Base-by-base conservation (phyloP, 2,113 vertebrate species). In the Prinia subflava region DNA sequence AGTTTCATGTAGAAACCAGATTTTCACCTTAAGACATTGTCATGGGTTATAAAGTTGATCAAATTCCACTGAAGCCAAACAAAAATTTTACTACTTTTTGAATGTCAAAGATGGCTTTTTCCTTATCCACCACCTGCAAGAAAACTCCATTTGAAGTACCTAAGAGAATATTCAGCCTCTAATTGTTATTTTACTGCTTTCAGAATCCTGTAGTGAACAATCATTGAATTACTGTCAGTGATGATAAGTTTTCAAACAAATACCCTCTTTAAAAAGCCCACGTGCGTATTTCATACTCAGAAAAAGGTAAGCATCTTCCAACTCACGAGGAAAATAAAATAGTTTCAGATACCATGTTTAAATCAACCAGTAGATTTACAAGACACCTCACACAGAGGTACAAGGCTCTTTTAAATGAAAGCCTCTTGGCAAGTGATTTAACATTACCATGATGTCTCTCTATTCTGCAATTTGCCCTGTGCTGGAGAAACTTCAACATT, bases 191-290 rank as follows among this genome's bases (percentile, higher is more conserved):
- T 86, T 90, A 78, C 75, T 84, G 35, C 53, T 91, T 62, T 86
- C 73, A 70, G 78, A 93, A 82, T 81, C 70, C 90, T 88, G 56
- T 49, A 84, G 81, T 82, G 64, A 94, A 46, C 35, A 94, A 90
- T 91, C 63, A 89, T 8, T 62, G 52, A 65, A 86, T 87, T 89
- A 89, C 49, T 92, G 70, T 62, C 86, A 83, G 42, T 52, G 70
- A 76, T 14, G 7, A 52, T 50, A 84, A 91, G 33, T 83, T 92
- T 93, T 57, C 77, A 90, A 95, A 95, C 57, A 92, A 95, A 94
- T 91, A 74, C 20, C 24, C 63, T 89, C 65, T 88, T 41, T 41
- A 91, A 85, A 87, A 94, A 92, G 12, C 39, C 23, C 23, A 71
- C 19, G 63, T 20, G 49, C 23, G 8, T 83, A 79, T 79, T 87